Base-by-base conservation (phyloP, 1,140 invertebrate species). In the Trichomalopsis sarcophagae region DNA sequence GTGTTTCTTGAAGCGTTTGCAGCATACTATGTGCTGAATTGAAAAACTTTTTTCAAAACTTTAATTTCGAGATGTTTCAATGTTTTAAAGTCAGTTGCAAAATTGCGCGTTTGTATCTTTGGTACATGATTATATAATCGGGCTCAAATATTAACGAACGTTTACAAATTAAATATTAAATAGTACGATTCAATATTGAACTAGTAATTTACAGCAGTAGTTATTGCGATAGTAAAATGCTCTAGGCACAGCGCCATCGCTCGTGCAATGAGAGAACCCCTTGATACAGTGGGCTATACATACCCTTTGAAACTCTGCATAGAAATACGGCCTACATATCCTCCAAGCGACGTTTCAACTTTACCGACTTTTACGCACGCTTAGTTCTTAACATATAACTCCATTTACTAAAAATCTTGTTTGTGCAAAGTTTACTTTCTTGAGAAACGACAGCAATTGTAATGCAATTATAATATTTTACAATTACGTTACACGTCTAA, bases 291-390 rank as follows among this genome's bases (percentile, higher is more conserved):
- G 23, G 30, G 30, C 30, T 66, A 27, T 27, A 44, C 40, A 17
- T 47, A 76, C 27, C 50, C 55, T 68, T 30, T 68, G 14, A 75
- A 13, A 83, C 3, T 75, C 73, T 40, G 47, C 14, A 33, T 36
- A 21, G 79, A 66, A 75, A 44, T 17, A 27, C 30, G 73, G 81
- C 74, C 74, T 83, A 68, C 40, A 82, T 66, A 76, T 2, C 10
- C 5, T 21, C 27, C 36, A 21, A 13, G 13, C 33, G n/a, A 75
- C 30, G 36, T 66, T 21, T 75, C 30, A 17, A 83, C n/a, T 74
- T 68, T 83, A 17, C 13, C 47, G n/a, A 75, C 23, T 36, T 75
- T 82, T 27, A n/a, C 21, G 21, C n/a, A 13, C 27, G 44, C 27
- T 71, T 62, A 62, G n/a, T 21, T 7, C 55, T 62, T 33, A 71